A percentile compares a stretch with the other conserved stretches of the same genome.
phyloP scores from a whole-genome alignment of 1,140 invertebrate genomes.

The Pachypeltis micranthus region DNA sequence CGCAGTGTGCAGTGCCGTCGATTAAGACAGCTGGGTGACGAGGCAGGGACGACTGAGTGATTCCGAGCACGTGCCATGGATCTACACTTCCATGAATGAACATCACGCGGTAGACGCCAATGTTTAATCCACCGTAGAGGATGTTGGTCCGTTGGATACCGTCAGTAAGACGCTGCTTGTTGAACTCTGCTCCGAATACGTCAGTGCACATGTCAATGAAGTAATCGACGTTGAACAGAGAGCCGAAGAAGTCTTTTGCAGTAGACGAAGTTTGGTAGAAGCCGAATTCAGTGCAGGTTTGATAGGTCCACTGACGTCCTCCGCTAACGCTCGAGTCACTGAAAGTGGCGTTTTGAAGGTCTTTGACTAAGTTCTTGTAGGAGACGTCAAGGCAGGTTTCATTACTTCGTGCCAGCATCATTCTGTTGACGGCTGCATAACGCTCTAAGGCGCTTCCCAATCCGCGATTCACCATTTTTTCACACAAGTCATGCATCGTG shows the following conservation, averaged over 20 bases:
- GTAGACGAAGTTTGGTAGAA: slow-evolving; percentile 79
- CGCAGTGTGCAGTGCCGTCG: slow-evolving; percentile 67
- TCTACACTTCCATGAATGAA: slow-evolving; percentile 85
- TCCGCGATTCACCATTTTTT: slow-evolving; percentile 53
- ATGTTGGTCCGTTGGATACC: slow-evolving; percentile 60
- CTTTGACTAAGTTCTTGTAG: slow-evolving; percentile 64
- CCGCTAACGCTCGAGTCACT: slow-evolving; percentile 24
- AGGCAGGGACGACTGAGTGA: slow-evolving; percentile 42
- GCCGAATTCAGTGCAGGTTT: slow-evolving; percentile 91
- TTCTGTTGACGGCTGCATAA: slow-evolving; percentile 56
- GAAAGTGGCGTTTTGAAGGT: slow-evolving; percentile 60
- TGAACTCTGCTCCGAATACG: slow-evolving; percentile 57
- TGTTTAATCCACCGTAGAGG: slow-evolving; percentile 62
- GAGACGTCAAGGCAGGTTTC: slow-evolving; percentile 72
- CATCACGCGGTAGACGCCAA: slow-evolving; percentile 60
- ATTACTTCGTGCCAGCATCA: slow-evolving; percentile 53
- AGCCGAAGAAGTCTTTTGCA: slow-evolving; percentile 48
- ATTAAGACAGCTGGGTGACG: slow-evolving; percentile 48
- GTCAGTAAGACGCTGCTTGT: slow-evolving; percentile 42
- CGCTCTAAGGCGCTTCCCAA: slow-evolving; percentile 45
- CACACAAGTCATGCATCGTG: slow-evolving; percentile 29
- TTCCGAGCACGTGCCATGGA: slow-evolving; percentile 82
- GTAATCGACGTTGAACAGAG: slow-evolving; percentile 63
- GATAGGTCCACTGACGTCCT: slow-evolving; percentile 84
- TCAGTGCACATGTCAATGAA: slow-evolving; percentile 72